Evolutionary conservation across 2,797 vertebrate genomes (phyloP), one percentile per base, ranked within the genome.

Genomic region (Enteromius argenteus): DNA sequence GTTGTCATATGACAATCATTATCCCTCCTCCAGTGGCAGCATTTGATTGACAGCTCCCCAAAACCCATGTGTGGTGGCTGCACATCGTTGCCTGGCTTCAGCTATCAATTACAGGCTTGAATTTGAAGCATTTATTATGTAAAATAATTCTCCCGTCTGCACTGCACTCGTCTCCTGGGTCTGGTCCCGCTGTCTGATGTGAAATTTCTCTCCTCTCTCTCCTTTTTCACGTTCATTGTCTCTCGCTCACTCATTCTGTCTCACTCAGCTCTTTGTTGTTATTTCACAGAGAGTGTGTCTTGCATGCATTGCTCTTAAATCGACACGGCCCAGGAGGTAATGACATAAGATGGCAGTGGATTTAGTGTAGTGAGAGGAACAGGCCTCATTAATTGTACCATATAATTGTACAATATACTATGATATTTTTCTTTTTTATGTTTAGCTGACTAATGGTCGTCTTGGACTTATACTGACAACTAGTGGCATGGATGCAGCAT

Each of bases 111-210:
- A 97, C 96, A 90, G 95, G 94, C 94, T 87, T 96, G 96, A 97
- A 97, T 97, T 96, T 95, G 95, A 97, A 97, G 96, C 96, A 93
- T 96, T 96, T 96, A 96, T 97, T 97, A 97, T 97, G 97, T 97
- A 97, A 97, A 98, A 96, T 97, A 98, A 97, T 95, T 96, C 96
- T 95, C 93, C 94, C 94, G 93, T 85, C 93, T 84, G 75, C 84
- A 69, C 80, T 83, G 66, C 84, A 58, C 85, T 83, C 66, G 84
- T 86, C 88, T 89, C 85, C 76, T 79, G 88, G 88, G 88, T 88
- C 90, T 92, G 91, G 91, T 92, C 86, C 78, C 13, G 67, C 67
- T 81, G 56, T 88, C 91, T 91, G 86, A 89, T 85, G 83, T 85
- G 73, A 85, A 89, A 84, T 85, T 88, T 89, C 89, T 89, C 84